These are phyloP conservation scores for Drosophila ananassae DNA, from an alignment of 1,140 invertebrate species.

Conservation along the genomic window DNA sequence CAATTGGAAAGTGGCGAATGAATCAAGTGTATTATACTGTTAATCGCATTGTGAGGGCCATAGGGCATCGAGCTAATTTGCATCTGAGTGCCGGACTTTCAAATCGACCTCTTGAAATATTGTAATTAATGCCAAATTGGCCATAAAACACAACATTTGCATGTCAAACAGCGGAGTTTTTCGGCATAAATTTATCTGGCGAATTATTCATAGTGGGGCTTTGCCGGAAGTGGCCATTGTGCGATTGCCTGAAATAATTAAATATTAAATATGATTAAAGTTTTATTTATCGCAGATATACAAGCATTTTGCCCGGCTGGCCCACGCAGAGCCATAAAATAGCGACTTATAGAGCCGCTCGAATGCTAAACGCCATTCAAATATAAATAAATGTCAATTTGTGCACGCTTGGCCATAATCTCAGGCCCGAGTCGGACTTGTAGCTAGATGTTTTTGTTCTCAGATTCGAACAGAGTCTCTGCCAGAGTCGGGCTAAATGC, in stretches of 20 bases:
- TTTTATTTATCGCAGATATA: slow-evolving; percentile 16
- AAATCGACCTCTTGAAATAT: slow-evolving; percentile 58
- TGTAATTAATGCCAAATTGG: slow-evolving; percentile 82
- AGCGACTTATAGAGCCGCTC: slow-evolving; percentile 62
- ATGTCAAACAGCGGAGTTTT: slow-evolving; percentile 71
- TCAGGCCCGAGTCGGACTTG: slow-evolving; percentile 7
- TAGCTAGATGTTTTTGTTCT: slow-evolving; percentile 35
- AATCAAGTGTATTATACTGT: slow-evolving; percentile 1
- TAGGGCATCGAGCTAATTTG: slow-evolving; percentile 38
- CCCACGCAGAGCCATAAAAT: slow-evolving; percentile 72
- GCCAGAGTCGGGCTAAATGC: slow-evolving; percentile 63
- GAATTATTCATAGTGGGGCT: slow-evolving; percentile 47
- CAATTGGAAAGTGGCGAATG: slow-evolving; percentile 15
- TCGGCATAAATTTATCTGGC: slow-evolving; percentile 53
- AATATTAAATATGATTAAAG: slow-evolving; percentile 80
- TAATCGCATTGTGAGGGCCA: slow-evolving; percentile 50
- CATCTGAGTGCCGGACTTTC: slow-evolving; percentile 58
- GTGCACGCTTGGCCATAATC: slow-evolving; percentile 76
- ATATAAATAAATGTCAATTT: slow-evolving; percentile 82
- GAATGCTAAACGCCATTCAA: slow-evolving; percentile 78
- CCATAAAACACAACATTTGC: slow-evolving; percentile 83
- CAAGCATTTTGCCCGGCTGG: slow-evolving; percentile 20
- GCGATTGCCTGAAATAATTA: slow-evolving; percentile 74
- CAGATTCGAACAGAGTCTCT: slow-evolving; percentile 20
- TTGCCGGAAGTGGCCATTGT: slow-evolving; percentile 74